Base-by-base conservation (phyloP, 2,888 invertebrate species). In the Platypus cylindrus region DNA sequence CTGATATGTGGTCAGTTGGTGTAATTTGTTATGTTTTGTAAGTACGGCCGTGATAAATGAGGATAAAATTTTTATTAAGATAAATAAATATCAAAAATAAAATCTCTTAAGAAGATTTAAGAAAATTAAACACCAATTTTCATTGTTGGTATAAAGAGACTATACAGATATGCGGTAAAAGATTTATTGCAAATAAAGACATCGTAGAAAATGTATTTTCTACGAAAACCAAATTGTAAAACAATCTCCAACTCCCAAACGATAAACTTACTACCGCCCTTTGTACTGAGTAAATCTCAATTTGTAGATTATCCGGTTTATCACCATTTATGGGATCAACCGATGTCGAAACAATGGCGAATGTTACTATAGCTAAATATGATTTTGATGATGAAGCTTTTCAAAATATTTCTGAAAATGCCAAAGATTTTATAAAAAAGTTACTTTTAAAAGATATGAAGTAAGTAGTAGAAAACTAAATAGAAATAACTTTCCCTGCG, bases 1-100 rank as follows among this genome's bases (percentile, higher is more conserved):
- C 97, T 0, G 98, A 98, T 56, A 94, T 97, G 93, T 97, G 95
- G 97, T 91, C 91, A 34, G 81, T 98, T 15, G 97, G 97, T 26
- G 95, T 98, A 41, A 94, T 98, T 51, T 89, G 90, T 58, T 97
- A 97, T 61, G 93, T 97, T 37, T 70, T 97, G 95, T 97, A 69
- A 90, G 94, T 82, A 56, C 9, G 5, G 20, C 20, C 9, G 4
- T 12, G 12, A n/a, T n/a, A n/a, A n/a, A n/a, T n/a, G n/a, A n/a
- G n/a, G n/a, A n/a, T n/a, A n/a, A n/a, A n/a, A n/a, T n/a, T n/a
- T n/a, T n/a, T n/a, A n/a, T n/a, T n/a, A n/a, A n/a, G n/a, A n/a
- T n/a, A n/a, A n/a, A n/a, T n/a, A n/a, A n/a, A n/a, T n/a, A n/a
- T n/a, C n/a, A n/a, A n/a, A n/a, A n/a, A n/a, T n/a, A n/a, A n/a